Evolutionary conservation across 1,140 invertebrate species (phyloP), one percentile per base, ranked within the genome.

Genomic region (Drosophila punjabiensis): DNA sequence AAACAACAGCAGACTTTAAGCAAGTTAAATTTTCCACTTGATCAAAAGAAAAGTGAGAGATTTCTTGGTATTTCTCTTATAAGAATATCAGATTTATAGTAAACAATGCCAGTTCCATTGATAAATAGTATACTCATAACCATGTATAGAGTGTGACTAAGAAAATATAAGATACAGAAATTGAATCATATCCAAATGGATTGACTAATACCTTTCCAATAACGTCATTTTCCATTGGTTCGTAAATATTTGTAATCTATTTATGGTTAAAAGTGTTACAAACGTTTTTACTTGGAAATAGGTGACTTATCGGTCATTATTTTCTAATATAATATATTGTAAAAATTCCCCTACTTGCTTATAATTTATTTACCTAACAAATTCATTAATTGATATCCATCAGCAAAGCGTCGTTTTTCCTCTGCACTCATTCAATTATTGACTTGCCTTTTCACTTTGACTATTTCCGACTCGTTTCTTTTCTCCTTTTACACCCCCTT

Each of bases 391-490:
- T 60, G 37, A 60, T 30, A 14, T 33, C 13, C n/a, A 61, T 61
- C 41, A 47, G 41, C 30, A 35, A 33, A 33, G 30, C 11, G 53
- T 8, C 11, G 53, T 8, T 24, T 48, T 43, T 66, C 33, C 6
- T 24, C 20, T 10, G 2, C 59, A 47, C 18, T 33, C 14, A 61
- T 45, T 61, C 32, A 18, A 20, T 52, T n/a, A 33, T 69, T 66
- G 61, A 35, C 37, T 50, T 64, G 32, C 60, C 33, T 24, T 64
- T 60, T 10, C 14, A 39, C 35, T 59, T 41, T 28, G 56, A 24
- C 35, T 59, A 59, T 59, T 28, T 59, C 56, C 16, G 16, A 43
- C 28, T 39, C 63, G 58, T 30, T 62, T 61, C 30, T 14, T 18
- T 11, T 6, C n/a, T 32, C 2, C 10, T 24, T 24, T 20, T 18